Percentiles rank a stretch among this genome's conserved stretches.
Evolutionary conservation across 2,888 invertebrate genomes (phyloP).

Genomic region (Parnassius mnemosyne): DNA sequence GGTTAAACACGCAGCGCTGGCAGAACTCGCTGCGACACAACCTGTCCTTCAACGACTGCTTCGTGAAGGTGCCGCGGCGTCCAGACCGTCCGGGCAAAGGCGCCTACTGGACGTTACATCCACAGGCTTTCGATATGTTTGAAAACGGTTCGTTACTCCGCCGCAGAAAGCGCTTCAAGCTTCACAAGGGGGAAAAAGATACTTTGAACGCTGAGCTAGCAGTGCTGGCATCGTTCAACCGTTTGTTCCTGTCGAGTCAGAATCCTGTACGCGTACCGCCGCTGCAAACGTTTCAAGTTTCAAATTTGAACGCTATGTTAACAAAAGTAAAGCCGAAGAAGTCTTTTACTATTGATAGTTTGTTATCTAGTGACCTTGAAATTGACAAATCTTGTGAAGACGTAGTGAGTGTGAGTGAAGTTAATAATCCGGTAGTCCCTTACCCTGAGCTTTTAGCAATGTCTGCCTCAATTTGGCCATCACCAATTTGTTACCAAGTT

Average conservation of each 20-base stretch:
- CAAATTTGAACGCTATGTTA: constrained; percentile 30
- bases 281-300: constrained; percentile 40
- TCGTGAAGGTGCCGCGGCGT: constrained; percentile 92
- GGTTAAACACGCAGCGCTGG: constrained; percentile 93
- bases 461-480: constrained; percentile 49
- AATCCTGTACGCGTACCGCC: constrained; percentile 42
- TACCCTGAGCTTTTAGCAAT: constrained; percentile 47
- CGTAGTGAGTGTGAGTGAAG: constrained; percentile 36
- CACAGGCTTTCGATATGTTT: constrained; percentile 91
- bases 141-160: constrained; percentile 92
- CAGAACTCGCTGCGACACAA: constrained; percentile 93
- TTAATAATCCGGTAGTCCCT: constrained; percentile 19
- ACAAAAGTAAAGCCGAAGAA: constrained; percentile 77
- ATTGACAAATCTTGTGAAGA: constrained; percentile 36
- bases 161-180: constrained; percentile 90
- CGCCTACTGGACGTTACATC: constrained; percentile 92
- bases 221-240: constrained; percentile 83
- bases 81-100: constrained; percentile 92
- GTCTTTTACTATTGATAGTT: constrained; percentile 91
- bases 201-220: constrained; percentile 82
- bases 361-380: constrained; percentile 86
- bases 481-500: constrained; percentile 37
- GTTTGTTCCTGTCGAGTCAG: constrained; percentile 76
- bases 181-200: constrained; percentile 82
- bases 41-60: constrained; percentile 97